These are phyloP conservation scores for Calliopsis andreniformis DNA, from an alignment of 1,140 invertebrate genomes.

Conservation along the genomic window DNA sequence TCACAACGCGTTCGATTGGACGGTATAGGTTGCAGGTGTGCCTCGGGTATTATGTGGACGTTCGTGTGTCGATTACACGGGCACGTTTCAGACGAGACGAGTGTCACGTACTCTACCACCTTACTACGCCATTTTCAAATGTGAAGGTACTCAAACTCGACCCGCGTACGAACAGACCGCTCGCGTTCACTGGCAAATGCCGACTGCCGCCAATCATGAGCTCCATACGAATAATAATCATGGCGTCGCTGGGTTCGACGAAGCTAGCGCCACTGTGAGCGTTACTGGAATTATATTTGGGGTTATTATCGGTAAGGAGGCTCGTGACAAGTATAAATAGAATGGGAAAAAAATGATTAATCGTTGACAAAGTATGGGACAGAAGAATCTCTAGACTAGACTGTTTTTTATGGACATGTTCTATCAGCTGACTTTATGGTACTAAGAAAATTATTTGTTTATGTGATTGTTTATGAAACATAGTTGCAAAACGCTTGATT, in stretches of 20 bases:
- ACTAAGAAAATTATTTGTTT: no score
- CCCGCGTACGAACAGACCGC: constrained; percentile 28
- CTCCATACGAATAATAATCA: constrained; percentile 26
- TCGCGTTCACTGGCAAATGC: constrained; percentile 62
- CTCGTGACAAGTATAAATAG: no score
- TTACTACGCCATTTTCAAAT: constrained; percentile 71
- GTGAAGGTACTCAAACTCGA: constrained; percentile 37
- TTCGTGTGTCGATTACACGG: background rate
- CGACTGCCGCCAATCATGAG: constrained; percentile 61
- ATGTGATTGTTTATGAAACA: no score
- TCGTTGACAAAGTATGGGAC: no score
- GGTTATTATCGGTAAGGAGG: constrained; percentile 22
- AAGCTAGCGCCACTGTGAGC: constrained; percentile 12
- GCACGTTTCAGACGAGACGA: background rate
- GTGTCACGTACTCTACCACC: constrained; percentile 20
- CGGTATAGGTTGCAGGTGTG: constrained; percentile 29
- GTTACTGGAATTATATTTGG: background rate
- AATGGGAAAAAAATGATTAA: no score
- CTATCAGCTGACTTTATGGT: no score
- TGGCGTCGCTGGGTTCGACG: constrained; percentile 2
- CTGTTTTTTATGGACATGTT: background rate
- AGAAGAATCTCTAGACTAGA: no score
- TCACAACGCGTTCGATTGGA: constrained; percentile 25
- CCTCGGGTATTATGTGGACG: background rate
- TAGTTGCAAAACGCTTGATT: no score